Base-by-base conservation (phyloP, 2,888 invertebrate genomes). In the Drosophila tripunctata region DNA sequence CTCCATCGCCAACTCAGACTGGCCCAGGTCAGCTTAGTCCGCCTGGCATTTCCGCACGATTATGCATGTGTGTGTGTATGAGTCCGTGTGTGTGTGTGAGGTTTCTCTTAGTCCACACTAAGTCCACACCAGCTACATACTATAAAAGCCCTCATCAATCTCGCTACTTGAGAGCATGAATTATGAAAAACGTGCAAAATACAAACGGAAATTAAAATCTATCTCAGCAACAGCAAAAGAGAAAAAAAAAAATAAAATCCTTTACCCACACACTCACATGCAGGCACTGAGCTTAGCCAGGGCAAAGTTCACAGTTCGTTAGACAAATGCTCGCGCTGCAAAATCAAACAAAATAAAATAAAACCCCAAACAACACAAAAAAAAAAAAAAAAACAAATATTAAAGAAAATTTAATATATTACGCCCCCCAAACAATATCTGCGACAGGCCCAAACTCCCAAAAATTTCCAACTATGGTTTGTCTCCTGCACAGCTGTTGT, bases 161-260 rank as follows among this genome's bases (percentile, higher is more conserved):
- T 87, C 81, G 78, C 74, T 81, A 70, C 82, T 87, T 87, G 81
- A 78, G 75, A 67, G 81, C 83, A 87, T 83, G 87, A 84, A 83
- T 83, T 87, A 83, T 87, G 76, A 74, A 83, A 78, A 81, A 82
- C 87, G 74, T 87, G 82, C 74, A 82, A 82, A 82, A 79, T 82
- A 74, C 87, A 81, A 83, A 81, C 87, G 83, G 83, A 83, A 83
- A 83, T 83, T 83, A 87, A 83, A 83, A 83, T 87, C 65, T 87
- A 87, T 81, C 48, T 58, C 44, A 67, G 66, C 67, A 70, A 70
- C 52, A 40, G 58, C 30, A 61, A 27, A 27, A 27, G 27, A 27
- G 10, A 27, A 1, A 70, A 71, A 71, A 55, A 44, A 41, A 19
- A 33, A 36, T 27, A 14, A 64, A 75, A 70, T 36, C 58, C 64